These are phyloP conservation scores for Pristionchus exspectatus DNA, from an alignment of 2,888 invertebrate species.

Conservation along the genomic window DNA sequence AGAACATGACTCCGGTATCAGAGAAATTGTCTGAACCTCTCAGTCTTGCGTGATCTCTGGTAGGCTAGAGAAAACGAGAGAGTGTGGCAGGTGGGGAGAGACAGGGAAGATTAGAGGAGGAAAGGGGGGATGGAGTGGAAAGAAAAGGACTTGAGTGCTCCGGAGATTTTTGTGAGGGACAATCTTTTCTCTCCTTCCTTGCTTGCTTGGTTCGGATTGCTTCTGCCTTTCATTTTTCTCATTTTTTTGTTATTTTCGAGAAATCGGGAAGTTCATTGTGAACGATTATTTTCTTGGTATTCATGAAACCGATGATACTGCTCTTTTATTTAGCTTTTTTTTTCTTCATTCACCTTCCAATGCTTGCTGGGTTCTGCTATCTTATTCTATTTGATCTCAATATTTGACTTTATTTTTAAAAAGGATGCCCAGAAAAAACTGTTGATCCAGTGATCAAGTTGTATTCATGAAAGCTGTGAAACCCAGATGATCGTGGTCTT, in stretches of 20 bases:
- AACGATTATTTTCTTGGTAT: no score
- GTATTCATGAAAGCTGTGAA: no score
- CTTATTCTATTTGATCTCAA: no score
- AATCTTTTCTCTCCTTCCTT: background rate
- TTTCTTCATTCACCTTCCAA: no score
- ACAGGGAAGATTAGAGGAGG: background rate
- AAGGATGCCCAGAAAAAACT: no score
- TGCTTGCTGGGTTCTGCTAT: no score
- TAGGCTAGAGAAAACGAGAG: background rate
- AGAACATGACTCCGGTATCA: background rate
- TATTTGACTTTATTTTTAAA: no score
- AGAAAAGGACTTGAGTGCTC: constrained; percentile 14
- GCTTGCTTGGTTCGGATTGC: background rate
- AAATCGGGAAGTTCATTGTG: no score
- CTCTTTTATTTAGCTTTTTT: no score
- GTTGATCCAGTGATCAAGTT: no score
- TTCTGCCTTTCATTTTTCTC: background rate
- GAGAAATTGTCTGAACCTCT: background rate
- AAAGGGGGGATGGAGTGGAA: background rate
- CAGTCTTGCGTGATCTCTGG: background rate
- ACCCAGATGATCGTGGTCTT: no score
- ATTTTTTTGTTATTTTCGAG: background rate
- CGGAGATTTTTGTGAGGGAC: background rate
- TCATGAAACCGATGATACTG: no score
- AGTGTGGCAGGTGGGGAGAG: background rate